phyloP scores from a whole-genome alignment of 1,140 invertebrate genomes.

The Temnothorax curvispinosus region DNA sequence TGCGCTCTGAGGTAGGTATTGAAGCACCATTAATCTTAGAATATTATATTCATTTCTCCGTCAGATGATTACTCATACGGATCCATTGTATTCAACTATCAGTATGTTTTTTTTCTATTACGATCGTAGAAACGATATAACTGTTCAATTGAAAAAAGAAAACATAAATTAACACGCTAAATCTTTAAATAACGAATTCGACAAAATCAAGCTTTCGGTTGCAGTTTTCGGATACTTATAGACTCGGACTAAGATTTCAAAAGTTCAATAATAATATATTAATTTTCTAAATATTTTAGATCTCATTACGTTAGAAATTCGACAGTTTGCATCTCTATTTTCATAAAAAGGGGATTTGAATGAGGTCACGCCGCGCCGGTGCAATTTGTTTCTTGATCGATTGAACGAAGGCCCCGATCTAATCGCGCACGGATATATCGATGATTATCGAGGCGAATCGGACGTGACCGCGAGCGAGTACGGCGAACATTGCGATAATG shows the following conservation, averaged over 20 bases:
- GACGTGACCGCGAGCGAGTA: constrained; percentile 27
- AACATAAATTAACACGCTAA: background rate
- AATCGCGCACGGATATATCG: constrained; percentile 24
- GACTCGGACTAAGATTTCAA: background rate
- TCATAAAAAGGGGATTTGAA: background rate
- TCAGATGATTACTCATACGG: background rate
- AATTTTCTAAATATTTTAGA: background rate
- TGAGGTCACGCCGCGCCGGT: background rate
- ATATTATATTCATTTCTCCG: background rate
- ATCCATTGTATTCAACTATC: background rate
- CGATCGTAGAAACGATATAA: background rate
- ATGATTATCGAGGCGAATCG: constrained; percentile 41
- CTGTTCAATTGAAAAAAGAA: background rate
- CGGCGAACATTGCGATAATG: constrained; percentile 45
- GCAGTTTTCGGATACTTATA: background rate
- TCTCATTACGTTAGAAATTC: background rate
- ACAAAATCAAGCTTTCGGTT: background rate
- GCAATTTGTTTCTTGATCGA: background rate
- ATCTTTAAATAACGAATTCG: background rate
- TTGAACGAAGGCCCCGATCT: constrained; percentile 26
- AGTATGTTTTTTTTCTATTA: background rate
- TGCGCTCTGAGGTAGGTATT: background rate
- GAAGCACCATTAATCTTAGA: constrained; percentile 23
- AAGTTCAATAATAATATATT: background rate
- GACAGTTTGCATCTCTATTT: background rate